Conservation (phyloP, 2,797 vertebrate genomes). For the Lates japonicus region DNA sequence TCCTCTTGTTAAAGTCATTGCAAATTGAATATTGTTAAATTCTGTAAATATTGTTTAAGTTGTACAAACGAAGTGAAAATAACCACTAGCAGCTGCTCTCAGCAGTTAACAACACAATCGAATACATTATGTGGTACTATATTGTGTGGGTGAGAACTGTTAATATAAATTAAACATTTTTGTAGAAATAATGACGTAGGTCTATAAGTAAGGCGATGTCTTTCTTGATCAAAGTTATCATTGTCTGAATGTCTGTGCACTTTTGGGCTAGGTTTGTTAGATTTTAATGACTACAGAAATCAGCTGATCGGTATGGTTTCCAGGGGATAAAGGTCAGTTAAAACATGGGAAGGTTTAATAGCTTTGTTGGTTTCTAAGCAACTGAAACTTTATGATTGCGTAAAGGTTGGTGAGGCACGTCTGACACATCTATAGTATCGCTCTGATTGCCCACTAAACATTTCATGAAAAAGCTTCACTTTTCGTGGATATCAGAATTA, state of each 20-base stretch:
- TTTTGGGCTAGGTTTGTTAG: background rate
- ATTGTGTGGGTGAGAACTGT: background rate
- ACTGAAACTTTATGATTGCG: background rate
- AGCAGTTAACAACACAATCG: background rate
- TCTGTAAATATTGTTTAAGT: background rate
- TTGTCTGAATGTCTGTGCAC: background rate
- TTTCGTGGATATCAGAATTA: background rate
- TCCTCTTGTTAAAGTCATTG: too few relatives aligned
- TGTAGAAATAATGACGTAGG: background rate
- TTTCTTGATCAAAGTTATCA: background rate
- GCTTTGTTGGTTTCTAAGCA: background rate
- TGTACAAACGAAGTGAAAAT: background rate
- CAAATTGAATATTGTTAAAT: too few relatives aligned
- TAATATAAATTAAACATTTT: background rate
- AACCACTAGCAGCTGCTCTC: background rate
- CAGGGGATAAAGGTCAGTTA: too few relatives aligned
- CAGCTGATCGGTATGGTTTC: background rate
- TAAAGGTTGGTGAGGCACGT: background rate
- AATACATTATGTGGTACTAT: background rate
- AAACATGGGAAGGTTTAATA: background rate
- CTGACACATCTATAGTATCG: background rate
- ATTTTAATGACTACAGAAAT: background rate
- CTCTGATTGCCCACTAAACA: background rate
- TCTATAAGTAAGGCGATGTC: background rate
- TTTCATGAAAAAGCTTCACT: background rate